Evolutionary conservation across 2,888 invertebrate species (phyloP).

Genomic region (Amphipyra tragopoginis): DNA sequence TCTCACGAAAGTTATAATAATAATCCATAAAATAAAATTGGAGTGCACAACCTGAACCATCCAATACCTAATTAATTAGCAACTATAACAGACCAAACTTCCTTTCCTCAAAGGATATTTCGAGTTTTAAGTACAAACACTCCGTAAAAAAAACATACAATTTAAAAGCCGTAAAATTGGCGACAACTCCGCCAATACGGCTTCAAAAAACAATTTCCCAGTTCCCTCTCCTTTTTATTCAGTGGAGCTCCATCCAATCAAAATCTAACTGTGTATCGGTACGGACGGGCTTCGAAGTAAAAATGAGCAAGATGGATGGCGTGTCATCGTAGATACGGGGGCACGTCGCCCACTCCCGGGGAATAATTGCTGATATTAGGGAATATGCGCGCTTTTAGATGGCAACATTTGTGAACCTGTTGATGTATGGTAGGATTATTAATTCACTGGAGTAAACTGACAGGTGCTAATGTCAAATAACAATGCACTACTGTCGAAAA

Average conservation of each 20-base stretch:
- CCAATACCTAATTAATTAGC: slow-evolving; percentile 4
- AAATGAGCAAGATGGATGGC: slow-evolving; percentile 77
- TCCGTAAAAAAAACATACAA: slow-evolving; percentile 22
- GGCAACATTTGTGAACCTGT: slow-evolving; percentile 41
- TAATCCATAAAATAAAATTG: neutral
- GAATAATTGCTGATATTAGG: slow-evolving; percentile 52
- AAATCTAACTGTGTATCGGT: slow-evolving; percentile 59
- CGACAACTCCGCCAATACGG: slow-evolving; percentile 45
- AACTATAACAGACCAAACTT: neutral
- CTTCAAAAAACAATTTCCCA: slow-evolving; percentile 57
- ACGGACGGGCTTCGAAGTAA: slow-evolving; percentile 59
- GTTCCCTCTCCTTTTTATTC: slow-evolving; percentile 50
- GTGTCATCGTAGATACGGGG: slow-evolving; percentile 57
- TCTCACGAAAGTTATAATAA: too few species aligned
- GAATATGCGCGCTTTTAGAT: slow-evolving; percentile 17
- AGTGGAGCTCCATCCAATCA: slow-evolving; percentile 65
- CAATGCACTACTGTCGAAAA: too few species aligned
- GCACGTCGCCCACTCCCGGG: slow-evolving; percentile 17
- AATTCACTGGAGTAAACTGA: too few species aligned
- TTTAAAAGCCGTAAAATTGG: slow-evolving; percentile 41
- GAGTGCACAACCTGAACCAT: neutral
- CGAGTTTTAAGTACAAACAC: slow-evolving; percentile 20
- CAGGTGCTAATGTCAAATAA: too few species aligned
- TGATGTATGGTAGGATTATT: too few species aligned
- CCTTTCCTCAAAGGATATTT: slow-evolving; percentile 33